Percentiles rank a stretch among this genome's conserved stretches.
Conservation (phyloP, 2,888 invertebrate genomes). For the Hydroisotoma schaefferi region DNA sequence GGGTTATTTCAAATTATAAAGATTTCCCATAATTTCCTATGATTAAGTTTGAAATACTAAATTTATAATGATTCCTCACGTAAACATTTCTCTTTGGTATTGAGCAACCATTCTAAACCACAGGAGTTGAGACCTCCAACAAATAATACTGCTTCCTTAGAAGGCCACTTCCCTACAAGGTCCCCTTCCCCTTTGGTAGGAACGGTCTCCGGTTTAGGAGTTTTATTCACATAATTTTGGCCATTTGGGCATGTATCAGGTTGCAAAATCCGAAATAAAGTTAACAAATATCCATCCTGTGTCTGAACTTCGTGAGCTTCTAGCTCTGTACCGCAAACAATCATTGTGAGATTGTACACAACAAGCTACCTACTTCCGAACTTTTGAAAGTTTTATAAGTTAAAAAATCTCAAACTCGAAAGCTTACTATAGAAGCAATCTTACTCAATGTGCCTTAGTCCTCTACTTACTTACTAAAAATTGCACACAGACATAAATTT, state of each 20-base stretch:
- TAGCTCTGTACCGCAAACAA: background rate
- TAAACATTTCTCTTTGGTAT: background rate
- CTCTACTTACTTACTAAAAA: no score
- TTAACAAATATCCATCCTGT: background rate
- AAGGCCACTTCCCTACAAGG: no score
- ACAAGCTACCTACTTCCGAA: no score
- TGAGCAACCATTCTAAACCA: background rate
- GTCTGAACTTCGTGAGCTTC: background rate
- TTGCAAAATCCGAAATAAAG: slow-evolving; percentile 53
- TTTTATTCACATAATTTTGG: no score
- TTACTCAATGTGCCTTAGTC: no score
- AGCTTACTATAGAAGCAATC: no score
- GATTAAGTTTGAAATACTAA: background rate
- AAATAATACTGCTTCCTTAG: background rate
- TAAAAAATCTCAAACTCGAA: no score
- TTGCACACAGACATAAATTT: no score
- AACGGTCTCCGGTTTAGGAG: background rate
- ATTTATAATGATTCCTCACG: background rate
- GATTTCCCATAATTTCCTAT: background rate
- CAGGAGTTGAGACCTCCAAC: background rate
- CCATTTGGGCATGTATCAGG: no score
- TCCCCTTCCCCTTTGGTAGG: background rate
- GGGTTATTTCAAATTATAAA: background rate
- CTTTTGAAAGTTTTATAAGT: no score
- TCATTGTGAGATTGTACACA: no score